These are phyloP conservation scores for Murina feae DNA, from an alignment of 2,113 vertebrate genomes.

Conservation along the genomic window DNA sequence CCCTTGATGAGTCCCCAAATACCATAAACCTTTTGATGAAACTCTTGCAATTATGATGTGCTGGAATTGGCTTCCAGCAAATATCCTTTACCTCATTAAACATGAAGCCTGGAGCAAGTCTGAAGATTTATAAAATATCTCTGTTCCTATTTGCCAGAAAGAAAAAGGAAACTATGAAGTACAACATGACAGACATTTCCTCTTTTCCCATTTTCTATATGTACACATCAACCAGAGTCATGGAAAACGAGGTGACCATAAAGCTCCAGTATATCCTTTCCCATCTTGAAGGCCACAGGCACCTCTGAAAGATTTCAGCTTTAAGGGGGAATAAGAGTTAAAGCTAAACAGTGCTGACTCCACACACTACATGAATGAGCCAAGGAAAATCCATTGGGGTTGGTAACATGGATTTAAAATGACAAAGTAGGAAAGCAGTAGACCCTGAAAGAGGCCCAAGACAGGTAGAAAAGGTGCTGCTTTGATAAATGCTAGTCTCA, in stretches of 20 bases:
- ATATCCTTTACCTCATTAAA: slow-evolving; percentile 58
- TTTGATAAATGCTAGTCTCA: not conserved
- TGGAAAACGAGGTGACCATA: not conserved
- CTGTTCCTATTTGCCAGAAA: slow-evolving; percentile 38
- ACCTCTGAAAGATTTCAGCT: not conserved
- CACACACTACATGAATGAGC: not conserved
- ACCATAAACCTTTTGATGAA: no score
- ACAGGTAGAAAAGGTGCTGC: not conserved
- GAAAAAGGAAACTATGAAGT: not conserved
- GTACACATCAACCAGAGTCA: not conserved
- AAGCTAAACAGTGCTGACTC: not conserved
- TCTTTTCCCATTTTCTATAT: not conserved
- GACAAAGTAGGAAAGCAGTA: not conserved
- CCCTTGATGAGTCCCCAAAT: no score
- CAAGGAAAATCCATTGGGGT: not conserved
- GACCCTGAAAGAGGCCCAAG: not conserved
- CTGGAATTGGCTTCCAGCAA: no score
- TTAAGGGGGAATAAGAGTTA: not conserved
- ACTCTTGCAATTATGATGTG: no score
- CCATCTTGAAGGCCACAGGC: not conserved
- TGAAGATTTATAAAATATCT: slow-evolving; percentile 40
- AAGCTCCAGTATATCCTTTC: not conserved
- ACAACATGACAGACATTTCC: not conserved
- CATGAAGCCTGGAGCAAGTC: slow-evolving; percentile 44
- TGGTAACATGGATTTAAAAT: not conserved